phyloP scores from a whole-genome alignment of 1,140 invertebrate species.

The Drosophila neocordata region DNA sequence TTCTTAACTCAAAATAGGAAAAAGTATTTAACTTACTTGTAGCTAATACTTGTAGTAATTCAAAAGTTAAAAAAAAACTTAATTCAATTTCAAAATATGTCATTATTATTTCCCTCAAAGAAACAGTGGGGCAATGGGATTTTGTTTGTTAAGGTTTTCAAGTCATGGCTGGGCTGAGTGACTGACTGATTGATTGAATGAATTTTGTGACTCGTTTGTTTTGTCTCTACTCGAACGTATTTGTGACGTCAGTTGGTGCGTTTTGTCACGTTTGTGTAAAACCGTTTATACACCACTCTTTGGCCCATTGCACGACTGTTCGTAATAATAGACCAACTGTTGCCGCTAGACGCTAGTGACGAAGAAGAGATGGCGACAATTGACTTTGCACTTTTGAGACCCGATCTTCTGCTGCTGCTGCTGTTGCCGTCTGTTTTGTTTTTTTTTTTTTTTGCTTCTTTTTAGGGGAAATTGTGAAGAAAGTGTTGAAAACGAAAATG shows the following conservation, averaged over 20 bases:
- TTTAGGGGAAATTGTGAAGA: conserved; percentile 80
- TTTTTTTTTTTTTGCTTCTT: not conserved
- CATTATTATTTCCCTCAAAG: no score
- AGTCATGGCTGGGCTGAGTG: not conserved
- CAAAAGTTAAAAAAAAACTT: no score
- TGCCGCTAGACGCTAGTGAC: conserved; percentile 11
- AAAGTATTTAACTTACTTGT: no score
- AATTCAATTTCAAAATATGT: no score
- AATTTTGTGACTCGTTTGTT: not conserved
- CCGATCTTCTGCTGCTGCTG: conserved; percentile 32
- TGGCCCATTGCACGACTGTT: conserved; percentile 63
- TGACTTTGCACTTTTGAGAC: conserved; percentile 56
- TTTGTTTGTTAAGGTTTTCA: no score
- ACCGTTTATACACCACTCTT: conserved; percentile 54
- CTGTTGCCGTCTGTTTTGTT: no score
- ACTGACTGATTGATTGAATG: not conserved
- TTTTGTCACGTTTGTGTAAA: conserved; percentile 67
- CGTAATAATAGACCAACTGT: conserved; percentile 53
- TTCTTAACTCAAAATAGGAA: no score
- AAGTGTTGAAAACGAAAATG: conserved; percentile 81
- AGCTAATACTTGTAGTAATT: no score
- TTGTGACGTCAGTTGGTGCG: conserved; percentile 65
- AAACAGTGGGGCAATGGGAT: no score
- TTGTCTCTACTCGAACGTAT: no score
- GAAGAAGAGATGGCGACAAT: conserved; percentile 25